Evolutionary conservation across 2,888 invertebrate species (phyloP), one percentile per base, ranked within the genome.

Genomic region (Diplazon laetatorius): DNA sequence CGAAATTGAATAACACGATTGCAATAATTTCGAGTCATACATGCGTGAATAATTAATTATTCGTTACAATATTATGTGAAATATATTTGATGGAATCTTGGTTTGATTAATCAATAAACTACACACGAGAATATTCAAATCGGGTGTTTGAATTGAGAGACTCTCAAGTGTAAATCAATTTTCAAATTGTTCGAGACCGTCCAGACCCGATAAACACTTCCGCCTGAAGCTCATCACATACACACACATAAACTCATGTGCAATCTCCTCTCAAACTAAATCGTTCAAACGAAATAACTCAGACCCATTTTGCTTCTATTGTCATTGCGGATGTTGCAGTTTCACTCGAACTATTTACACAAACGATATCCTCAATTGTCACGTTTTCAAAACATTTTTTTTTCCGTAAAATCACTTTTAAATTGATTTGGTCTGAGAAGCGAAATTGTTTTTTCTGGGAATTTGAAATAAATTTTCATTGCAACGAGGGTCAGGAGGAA

Each of bases 21-120:
- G 2, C 30, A 6, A 5, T 35, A 65, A 20, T 65, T 65, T 65
- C n/a, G 18, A 37, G 30, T 30, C 48, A 37, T 35, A 37, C 63
- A 37, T 63, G 42, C 30, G 30, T 39, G 12, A 16, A 16, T 20
- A 22, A 25, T 37, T 60, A 65, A 35, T 35, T 35, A 57, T 57
- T 14, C 30, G 30, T 18, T 55, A 16, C 16, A 55, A 30, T 14
- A 46, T 57, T 68, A 68, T 18, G 2, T 46, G 12, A n/a, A 44
- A 68, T 57, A n/a, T n/a, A 46, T 57, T 46, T 35, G 57, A 57
- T 55, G 14, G 35, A 16, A 57, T 46, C 6, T 20, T 12, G 57
- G 46, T 20, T 35, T 68, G 46, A 9, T 42, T 25, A n/a, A n/a
- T n/a, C n/a, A n/a, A n/a, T n/a, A n/a, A n/a, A n/a, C n/a, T n/a